Percentiles rank a stretch among this genome's conserved stretches.
These are phyloP conservation scores for Rhinoraja longicauda DNA, from an alignment of 2,797 vertebrate species.

Conservation along the genomic window DNA sequence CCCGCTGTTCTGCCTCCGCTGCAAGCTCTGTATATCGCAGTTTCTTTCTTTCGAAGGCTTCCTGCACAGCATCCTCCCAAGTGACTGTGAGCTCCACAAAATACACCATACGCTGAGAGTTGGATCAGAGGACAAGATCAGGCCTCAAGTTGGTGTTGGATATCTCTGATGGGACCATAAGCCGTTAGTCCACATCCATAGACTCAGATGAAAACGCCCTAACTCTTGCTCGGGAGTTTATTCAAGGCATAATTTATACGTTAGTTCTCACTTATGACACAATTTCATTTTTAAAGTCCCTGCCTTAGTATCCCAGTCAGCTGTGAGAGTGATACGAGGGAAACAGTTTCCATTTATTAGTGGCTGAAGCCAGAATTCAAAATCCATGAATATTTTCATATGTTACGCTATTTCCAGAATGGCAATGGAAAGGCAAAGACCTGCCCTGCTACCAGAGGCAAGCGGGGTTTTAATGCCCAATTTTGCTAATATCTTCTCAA, in stretches of 20 bases:
- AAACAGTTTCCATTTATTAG: not conserved
- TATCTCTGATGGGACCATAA: too few relatives aligned
- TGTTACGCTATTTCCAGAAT: not conserved
- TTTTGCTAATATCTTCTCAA: not conserved
- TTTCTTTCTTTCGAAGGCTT: too few relatives aligned
- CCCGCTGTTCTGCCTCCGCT: too few relatives aligned
- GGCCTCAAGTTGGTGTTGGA: too few relatives aligned
- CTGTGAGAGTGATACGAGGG: not conserved
- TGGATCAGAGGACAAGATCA: too few relatives aligned
- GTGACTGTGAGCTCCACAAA: too few relatives aligned
- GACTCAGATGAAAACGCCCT: not conserved
- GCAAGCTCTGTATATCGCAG: too few relatives aligned
- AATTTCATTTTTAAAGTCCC: not conserved
- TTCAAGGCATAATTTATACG: not conserved
- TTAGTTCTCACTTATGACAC: not conserved
- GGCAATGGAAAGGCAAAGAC: not conserved
- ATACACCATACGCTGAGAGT: too few relatives aligned
- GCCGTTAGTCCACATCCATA: too few relatives aligned
- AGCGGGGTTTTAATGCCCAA: not conserved
- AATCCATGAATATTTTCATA: not conserved
- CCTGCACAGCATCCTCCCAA: too few relatives aligned
- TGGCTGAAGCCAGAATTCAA: not conserved
- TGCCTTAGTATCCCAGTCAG: not conserved
- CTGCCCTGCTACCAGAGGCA: not conserved
- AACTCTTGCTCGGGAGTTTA: not conserved